A percentile compares a stretch with the other conserved stretches of the same genome.
Conservation (phyloP, 1,140 invertebrate genomes). For the Dendroctonus valens region DNA sequence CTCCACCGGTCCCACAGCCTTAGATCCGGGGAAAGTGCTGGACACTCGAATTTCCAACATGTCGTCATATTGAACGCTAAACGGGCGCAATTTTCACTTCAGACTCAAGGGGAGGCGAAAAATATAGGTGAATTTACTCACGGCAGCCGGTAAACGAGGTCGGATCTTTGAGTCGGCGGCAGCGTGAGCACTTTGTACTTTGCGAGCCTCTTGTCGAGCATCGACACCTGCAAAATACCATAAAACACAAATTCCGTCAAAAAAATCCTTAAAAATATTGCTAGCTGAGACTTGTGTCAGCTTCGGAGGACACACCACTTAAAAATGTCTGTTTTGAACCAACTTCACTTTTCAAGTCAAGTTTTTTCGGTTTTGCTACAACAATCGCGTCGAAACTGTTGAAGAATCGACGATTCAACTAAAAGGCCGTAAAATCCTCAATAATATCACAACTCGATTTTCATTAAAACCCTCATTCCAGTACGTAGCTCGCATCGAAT, state of each 20-base stretch:
- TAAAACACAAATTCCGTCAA: background rate
- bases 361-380: too few relatives aligned
- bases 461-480: too few relatives aligned
- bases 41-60: constrained; percentile 39
- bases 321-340: too few relatives aligned
- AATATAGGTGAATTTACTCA: constrained; percentile 1
- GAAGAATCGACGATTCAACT: too few relatives aligned
- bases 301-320: too few relatives aligned
- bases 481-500: too few relatives aligned
- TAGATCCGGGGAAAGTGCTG: constrained; percentile 35
- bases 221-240: constrained; percentile 25
- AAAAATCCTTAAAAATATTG: too few relatives aligned
- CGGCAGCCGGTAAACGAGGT: constrained; percentile 23
- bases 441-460: too few relatives aligned
- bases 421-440: too few relatives aligned
- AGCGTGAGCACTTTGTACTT: constrained; percentile 27
- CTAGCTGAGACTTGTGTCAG: too few relatives aligned
- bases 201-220: constrained; percentile 12
- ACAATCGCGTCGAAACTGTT: too few relatives aligned
- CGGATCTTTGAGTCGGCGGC: constrained; percentile 20
- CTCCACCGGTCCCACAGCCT: constrained; percentile 31
- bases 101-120: background rate
- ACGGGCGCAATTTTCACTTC: background rate
- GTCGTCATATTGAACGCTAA: constrained; percentile 33
- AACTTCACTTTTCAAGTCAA: too few relatives aligned